Conservation (phyloP, 2,888 invertebrate species). For the Orchesella flavescens region DNA sequence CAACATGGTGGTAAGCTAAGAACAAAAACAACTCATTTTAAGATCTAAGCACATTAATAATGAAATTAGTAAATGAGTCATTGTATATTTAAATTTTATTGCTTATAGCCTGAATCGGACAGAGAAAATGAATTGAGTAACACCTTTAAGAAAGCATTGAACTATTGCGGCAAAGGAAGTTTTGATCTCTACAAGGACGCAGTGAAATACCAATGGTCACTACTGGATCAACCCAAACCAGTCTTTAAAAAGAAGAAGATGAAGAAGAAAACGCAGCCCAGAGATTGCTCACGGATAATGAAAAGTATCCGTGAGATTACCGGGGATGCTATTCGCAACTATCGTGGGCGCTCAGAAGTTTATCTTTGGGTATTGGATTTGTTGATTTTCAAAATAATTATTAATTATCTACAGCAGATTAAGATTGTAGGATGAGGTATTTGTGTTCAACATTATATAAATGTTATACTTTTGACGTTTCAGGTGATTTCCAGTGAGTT, state of each 20-base stretch:
- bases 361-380: slow-evolving; percentile 28
- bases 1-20: slow-evolving; percentile 30
- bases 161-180: slow-evolving; percentile 19
- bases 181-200: slow-evolving; percentile 22
- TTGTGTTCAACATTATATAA: background rate
- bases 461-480: background rate
- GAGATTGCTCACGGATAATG: slow-evolving; percentile 23
- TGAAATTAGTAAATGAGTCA: too few species aligned
- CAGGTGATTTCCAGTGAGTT: slow-evolving; percentile 30
- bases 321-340: slow-evolving; percentile 24
- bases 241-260: background rate
- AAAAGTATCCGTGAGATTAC: slow-evolving; percentile 13
- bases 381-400: background rate
- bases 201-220: slow-evolving; percentile 23
- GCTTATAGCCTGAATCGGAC: slow-evolving; percentile 31
- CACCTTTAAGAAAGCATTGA: slow-evolving; percentile 24
- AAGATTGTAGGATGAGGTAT: background rate
- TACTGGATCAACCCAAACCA: background rate
- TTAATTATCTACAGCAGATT: background rate
- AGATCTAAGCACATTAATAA: background rate
- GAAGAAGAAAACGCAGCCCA: background rate
- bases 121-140: slow-evolving; percentile 32
- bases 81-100: slow-evolving; percentile 4
- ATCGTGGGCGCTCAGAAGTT: background rate
- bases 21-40: too few species aligned